Evolutionary conservation across 2,113 vertebrate species (phyloP).

Genomic region (Myrmecophaga tridactyla): DNA sequence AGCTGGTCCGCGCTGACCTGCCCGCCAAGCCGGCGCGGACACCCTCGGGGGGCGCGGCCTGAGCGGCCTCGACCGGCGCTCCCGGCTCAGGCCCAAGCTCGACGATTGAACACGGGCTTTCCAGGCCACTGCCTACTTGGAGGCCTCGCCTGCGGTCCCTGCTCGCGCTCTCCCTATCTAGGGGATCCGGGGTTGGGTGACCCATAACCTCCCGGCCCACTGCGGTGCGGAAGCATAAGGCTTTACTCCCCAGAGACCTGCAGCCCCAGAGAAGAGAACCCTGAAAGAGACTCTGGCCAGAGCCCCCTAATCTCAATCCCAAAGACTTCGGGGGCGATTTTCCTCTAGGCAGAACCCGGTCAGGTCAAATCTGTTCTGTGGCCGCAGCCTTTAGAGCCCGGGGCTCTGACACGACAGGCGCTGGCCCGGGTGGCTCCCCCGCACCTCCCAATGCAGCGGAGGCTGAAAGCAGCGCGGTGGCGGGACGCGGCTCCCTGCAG

Average conservation of each 20-base stretch:
- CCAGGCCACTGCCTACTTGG: background rate
- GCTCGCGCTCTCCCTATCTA: background rate
- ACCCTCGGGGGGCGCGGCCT: background rate
- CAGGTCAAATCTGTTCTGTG: background rate
- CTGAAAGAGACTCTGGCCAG: too few relatives aligned
- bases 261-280: background rate
- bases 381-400: rapidly evolving
- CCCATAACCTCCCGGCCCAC: background rate
- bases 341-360: background rate
- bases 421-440: too few relatives aligned
- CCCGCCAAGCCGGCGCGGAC: background rate
- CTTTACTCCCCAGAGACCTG: background rate
- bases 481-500: slow-evolving; percentile 88
- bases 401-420: rapidly evolving
- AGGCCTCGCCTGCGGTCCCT: background rate
- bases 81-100: background rate
- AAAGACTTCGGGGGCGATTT: background rate
- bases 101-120: background rate
- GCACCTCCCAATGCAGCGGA: background rate
- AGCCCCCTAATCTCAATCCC: rapidly evolving
- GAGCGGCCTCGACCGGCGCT: background rate
- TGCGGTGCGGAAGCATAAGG: background rate
- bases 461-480: slow-evolving; percentile 87
- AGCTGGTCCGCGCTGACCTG: slow-evolving; percentile 86
- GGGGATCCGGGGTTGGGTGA: background rate